These are phyloP conservation scores for Coregonus sp. DNA, from an alignment of 2,797 vertebrate species.

Conservation along the genomic window DNA sequence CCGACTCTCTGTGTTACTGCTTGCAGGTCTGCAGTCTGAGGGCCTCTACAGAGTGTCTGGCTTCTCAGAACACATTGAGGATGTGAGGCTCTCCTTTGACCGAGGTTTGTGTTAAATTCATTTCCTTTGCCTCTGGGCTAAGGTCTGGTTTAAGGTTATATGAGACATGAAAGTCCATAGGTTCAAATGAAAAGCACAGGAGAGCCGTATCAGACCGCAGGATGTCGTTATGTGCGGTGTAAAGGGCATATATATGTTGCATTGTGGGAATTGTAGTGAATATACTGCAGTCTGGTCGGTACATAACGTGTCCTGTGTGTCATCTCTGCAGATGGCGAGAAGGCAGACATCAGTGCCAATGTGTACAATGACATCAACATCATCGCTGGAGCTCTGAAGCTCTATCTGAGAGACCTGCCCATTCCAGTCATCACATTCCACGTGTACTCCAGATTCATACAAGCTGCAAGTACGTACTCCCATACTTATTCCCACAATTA, in stretches of 20 bases:
- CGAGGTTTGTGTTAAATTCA: conserved; percentile 80
- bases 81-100: conserved; percentile 93
- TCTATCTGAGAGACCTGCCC: conserved; percentile 97
- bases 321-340: conserved; percentile 87
- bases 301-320: conserved; percentile 23
- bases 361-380: conserved; percentile 97
- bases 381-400: conserved; percentile 95
- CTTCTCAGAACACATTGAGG: conserved; percentile 96
- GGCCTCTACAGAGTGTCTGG: conserved; percentile 96
- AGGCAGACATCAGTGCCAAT: conserved; percentile 90
- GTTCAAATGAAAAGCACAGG: conserved; percentile 29
- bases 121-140: conserved; percentile 22
- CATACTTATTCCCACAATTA: neutral
- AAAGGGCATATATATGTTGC: too few species aligned
- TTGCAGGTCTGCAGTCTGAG: conserved; percentile 91
- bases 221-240: neutral
- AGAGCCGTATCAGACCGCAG: neutral
- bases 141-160: conserved; percentile 14
- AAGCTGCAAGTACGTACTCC: conserved; percentile 89
- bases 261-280: conserved; percentile 3
- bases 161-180: neutral
- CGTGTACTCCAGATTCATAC: conserved; percentile 95
- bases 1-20: conserved; percentile 8
- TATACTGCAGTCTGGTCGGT: neutral
- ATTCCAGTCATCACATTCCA: conserved; percentile 97